These are phyloP conservation scores for Paedocypris micromegethes DNA, from an alignment of 2,797 vertebrate genomes.

Conservation along the genomic window DNA sequence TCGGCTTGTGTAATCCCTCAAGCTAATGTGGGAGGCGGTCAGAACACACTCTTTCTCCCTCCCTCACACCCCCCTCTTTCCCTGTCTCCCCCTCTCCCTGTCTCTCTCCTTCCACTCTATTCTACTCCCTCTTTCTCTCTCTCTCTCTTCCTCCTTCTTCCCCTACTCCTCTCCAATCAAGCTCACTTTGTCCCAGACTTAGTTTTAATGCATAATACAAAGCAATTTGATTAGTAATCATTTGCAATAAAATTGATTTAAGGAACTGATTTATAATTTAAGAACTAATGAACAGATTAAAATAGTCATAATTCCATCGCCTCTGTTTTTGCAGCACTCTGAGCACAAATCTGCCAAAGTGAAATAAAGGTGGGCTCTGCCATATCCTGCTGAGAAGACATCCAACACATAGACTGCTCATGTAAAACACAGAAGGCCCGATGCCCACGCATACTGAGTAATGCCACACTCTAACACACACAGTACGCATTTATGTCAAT, in stretches of 20 bases:
- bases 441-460: constrained; percentile 40
- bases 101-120: no score
- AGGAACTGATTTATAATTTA: no score
- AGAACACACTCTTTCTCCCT: constrained; percentile 9
- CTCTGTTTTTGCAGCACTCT: constrained; percentile 14
- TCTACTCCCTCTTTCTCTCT: constrained; percentile 4
- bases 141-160: not conserved
- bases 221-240: no score
- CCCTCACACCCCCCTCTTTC: constrained; percentile 8
- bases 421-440: constrained; percentile 32
- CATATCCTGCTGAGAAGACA: constrained; percentile 23
- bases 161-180: no score
- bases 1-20: constrained; percentile 46
- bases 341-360: constrained; percentile 4
- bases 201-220: no score
- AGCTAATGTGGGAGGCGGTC: constrained; percentile 38
- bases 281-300: no score
- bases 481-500: constrained; percentile 21
- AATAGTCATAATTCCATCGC: not conserved
- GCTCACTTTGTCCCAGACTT: no score
- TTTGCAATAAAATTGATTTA: no score
- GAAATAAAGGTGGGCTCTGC: constrained; percentile 22
- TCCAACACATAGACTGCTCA: constrained; percentile 30
- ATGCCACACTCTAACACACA: constrained; percentile 28
- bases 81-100: not conserved